Base-by-base conservation (phyloP, 1,140 invertebrate species). In the Ooceraea biroi region DNA sequence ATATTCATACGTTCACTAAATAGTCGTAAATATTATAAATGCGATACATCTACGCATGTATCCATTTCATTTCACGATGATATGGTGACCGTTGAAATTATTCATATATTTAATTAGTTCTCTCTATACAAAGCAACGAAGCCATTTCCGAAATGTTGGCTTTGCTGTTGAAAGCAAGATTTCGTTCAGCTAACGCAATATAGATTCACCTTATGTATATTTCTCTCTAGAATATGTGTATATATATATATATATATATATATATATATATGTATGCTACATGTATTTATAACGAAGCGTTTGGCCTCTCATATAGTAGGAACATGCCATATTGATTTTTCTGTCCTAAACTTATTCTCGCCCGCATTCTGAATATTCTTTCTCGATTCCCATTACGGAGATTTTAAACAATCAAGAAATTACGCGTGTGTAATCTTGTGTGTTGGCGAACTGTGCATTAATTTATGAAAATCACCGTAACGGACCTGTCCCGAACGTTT, bases 261-360 rank as follows among this genome's bases (percentile, higher is more conserved):
- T 46, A 41, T 60, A 44, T 12, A 11, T 27, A 57, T 2, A 14
- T 27, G 27, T 60, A 22, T 0, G 55, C 1, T 36, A 50, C 27
- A 44, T 4, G 36, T 76, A 52, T 65, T 50, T 65, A 65, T 65
- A 77, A 77, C 19, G 7, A 19, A 50, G 25, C 7, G 12, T 76
- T 12, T 52, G 27, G 46, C 14, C 4, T 66, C 10, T 66, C 10
- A 36, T 5, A 22, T 36, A 30, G 14, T 50, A 66, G 27, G 46
- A 65, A 77, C n/a, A 77, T 50, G 12, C 60, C 27, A 63, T 77
- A 77, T 77, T 65, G 58, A 77, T 77, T 65, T 52, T 41, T 17
- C 14, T 52, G 8, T 50, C 30, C 60, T 65, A 65, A 77, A 76
- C n/a, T 76, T 77, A 66, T n/a, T 65, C 46, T 66, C 19, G 27